Conservation (phyloP, 2,888 invertebrate species). For the Brachypterus glaber region DNA sequence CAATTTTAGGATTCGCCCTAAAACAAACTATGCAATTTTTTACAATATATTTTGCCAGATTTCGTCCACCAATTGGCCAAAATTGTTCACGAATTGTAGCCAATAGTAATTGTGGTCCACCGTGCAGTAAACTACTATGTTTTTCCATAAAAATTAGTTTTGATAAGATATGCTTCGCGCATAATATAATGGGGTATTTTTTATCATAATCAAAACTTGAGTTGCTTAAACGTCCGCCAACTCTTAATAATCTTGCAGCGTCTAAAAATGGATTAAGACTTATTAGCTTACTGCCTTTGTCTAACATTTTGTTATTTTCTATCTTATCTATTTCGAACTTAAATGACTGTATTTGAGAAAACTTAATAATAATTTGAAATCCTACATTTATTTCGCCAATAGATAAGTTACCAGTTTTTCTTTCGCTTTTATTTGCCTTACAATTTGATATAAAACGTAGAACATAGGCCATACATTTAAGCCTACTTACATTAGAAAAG, state of each 20-base stretch:
- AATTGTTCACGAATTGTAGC: slow-evolving; percentile 10
- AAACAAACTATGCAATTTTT: slow-evolving; percentile 17
- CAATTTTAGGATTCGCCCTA: slow-evolving; percentile 10
- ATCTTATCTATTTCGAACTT: slow-evolving; percentile 9
- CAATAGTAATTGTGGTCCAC: slow-evolving; percentile 14
- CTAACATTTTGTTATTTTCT: background rate
- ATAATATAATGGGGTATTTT: slow-evolving; percentile 16
- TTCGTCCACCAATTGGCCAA: slow-evolving; percentile 15
- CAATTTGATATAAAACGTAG: no score
- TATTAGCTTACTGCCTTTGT: slow-evolving; percentile 8
- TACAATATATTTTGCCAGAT: slow-evolving; percentile 12
- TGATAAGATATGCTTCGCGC: slow-evolving; percentile 14
- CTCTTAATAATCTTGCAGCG: slow-evolving; percentile 8
- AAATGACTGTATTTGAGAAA: slow-evolving; percentile 7
- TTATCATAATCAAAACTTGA: slow-evolving; percentile 13
- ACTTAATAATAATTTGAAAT: slow-evolving; percentile 4
- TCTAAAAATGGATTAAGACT: slow-evolving; percentile 11
- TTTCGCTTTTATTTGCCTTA: no score
- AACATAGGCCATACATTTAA: no score
- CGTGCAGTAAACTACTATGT: slow-evolving; percentile 15
- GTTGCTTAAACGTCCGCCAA: slow-evolving; percentile 12
- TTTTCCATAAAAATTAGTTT: slow-evolving; percentile 12
- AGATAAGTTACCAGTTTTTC: no score
- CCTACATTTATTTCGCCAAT: slow-evolving; percentile 7
- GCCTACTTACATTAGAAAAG: no score